phyloP scores from a whole-genome alignment of 2,113 vertebrate genomes.

The Aptenodytes forsteri region DNA sequence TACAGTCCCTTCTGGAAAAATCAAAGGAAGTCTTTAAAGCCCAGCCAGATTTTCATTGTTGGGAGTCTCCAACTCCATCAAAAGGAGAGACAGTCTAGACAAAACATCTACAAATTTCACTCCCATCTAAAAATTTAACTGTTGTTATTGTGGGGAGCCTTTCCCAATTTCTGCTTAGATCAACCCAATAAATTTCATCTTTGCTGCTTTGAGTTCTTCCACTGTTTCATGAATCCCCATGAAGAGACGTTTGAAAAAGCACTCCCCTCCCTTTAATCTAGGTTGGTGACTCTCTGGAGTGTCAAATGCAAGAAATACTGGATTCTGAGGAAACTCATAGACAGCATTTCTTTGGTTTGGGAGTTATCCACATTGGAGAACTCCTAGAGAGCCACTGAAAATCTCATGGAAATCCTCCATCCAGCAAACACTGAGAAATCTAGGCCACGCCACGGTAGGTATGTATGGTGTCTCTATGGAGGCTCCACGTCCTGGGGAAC shows the following conservation, averaged over 20 bases:
- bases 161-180: slow-evolving; percentile 25
- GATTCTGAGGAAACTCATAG: background rate
- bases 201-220: background rate
- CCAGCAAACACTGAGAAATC: background rate
- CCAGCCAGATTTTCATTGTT: slow-evolving; percentile 33
- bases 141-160: background rate
- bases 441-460: background rate
- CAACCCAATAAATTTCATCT: background rate
- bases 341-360: background rate
- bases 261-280: background rate
- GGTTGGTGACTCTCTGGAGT: background rate
- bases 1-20: slow-evolving; percentile 29
- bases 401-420: background rate
- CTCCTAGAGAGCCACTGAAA: background rate
- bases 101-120: slow-evolving; percentile 50
- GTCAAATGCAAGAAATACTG: background rate
- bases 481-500: background rate
- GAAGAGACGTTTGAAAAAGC: background rate
- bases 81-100: slow-evolving; percentile 57
- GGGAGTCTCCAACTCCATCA: slow-evolving; percentile 48
- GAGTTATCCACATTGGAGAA: background rate
- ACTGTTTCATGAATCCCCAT: background rate
- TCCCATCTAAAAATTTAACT: slow-evolving; percentile 6
- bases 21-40: slow-evolving; percentile 51
- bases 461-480: background rate